phyloP scores from a whole-genome alignment of 2,888 invertebrate genomes.

The Serrognathus titanus region DNA sequence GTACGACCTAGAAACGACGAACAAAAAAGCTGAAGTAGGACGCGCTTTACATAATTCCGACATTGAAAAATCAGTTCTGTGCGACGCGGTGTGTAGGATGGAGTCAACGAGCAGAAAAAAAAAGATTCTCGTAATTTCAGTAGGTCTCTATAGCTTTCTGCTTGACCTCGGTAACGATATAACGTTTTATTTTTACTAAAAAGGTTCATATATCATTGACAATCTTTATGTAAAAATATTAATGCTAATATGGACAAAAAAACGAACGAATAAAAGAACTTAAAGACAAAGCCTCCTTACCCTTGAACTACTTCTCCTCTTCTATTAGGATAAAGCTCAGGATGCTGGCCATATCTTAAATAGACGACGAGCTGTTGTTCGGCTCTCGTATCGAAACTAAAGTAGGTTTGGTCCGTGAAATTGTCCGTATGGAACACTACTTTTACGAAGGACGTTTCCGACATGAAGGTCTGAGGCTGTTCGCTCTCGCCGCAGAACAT shows the following conservation, averaged over 20 bases:
- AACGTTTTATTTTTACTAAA: background rate
- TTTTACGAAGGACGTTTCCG: slow-evolving; percentile 89
- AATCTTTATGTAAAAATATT: too few species aligned
- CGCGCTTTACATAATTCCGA: background rate
- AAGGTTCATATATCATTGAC: background rate
- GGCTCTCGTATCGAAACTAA: slow-evolving; percentile 81
- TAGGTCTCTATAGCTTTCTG: background rate
- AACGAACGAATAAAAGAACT: too few species aligned
- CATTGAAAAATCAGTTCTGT: background rate
- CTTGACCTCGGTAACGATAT: background rate
- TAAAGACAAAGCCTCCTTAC: slow-evolving; percentile 49
- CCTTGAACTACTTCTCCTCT: slow-evolving; percentile 85
- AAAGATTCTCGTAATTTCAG: background rate
- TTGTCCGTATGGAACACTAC: slow-evolving; percentile 89
- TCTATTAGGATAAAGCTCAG: slow-evolving; percentile 86
- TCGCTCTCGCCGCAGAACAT: slow-evolving; percentile 92
- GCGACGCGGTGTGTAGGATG: too few species aligned
- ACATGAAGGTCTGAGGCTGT: slow-evolving; percentile 91
- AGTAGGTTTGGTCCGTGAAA: slow-evolving; percentile 89
- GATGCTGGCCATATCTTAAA: slow-evolving; percentile 88
- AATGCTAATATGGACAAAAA: too few species aligned
- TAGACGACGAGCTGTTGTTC: slow-evolving; percentile 91
- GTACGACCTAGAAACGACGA: slow-evolving; percentile 63
- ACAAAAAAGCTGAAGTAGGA: background rate
- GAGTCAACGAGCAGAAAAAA: too few species aligned